A percentile compares a stretch with the other conserved stretches of the same genome.
Evolutionary conservation across 2,113 vertebrate species (phyloP).

Genomic region (Macheiramphus alcinus): DNA sequence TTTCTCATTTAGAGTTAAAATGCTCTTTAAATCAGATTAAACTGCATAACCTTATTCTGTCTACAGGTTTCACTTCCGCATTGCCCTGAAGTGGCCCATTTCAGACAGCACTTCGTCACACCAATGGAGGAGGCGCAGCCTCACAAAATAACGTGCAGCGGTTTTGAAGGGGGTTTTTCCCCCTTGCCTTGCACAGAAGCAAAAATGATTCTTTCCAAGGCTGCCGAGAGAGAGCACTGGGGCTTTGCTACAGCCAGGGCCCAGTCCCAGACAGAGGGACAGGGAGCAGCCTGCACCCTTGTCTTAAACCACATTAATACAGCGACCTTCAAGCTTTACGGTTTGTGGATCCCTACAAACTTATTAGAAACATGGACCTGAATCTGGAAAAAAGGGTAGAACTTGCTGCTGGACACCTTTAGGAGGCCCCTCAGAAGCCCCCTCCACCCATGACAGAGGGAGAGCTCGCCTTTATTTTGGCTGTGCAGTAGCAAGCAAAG

Average conservation of each 20-base stretch:
- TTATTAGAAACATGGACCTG: accelerated
- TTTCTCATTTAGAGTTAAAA: not conserved
- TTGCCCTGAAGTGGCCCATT: accelerated
- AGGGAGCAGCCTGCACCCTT: accelerated
- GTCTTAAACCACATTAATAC: accelerated
- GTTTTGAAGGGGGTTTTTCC: accelerated
- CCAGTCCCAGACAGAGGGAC: accelerated
- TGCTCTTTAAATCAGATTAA: not conserved
- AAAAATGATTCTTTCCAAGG: too few species aligned
- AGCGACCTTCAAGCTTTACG: accelerated
- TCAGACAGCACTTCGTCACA: accelerated
- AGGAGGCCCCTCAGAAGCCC: not conserved
- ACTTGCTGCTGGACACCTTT: too few species aligned
- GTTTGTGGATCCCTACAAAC: accelerated
- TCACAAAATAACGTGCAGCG: accelerated
- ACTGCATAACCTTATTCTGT: not conserved
- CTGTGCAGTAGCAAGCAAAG: accelerated
- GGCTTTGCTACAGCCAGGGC: accelerated
- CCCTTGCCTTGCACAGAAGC: too few species aligned
- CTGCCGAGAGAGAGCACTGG: not conserved
- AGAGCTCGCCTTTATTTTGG: not conserved
- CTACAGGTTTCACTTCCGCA: not conserved
- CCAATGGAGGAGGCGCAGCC: accelerated
- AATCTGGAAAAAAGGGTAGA: accelerated
- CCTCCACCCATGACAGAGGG: accelerated